Conservation (phyloP, 1,140 invertebrate species). For the Halyomorpha halys region DNA sequence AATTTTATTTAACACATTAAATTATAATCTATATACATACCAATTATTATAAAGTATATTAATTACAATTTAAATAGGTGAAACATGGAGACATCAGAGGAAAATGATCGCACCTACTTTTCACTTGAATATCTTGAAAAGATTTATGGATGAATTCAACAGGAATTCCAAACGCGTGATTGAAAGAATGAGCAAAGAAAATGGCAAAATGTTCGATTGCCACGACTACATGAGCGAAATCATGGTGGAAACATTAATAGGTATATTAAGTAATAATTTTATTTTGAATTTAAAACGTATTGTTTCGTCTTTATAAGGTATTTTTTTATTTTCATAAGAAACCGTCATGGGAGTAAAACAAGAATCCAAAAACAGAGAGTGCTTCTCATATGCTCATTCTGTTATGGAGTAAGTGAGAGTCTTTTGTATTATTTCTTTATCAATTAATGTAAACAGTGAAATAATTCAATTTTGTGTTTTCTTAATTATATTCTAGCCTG, state of each 20-base stretch:
- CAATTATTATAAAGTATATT: background rate
- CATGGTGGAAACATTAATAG: slow-evolving; percentile 67
- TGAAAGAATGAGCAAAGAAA: slow-evolving; percentile 47
- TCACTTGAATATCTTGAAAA: slow-evolving; percentile 71
- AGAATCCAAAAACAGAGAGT: slow-evolving; percentile 58
- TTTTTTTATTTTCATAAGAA: slow-evolving; percentile 41
- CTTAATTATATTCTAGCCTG: slow-evolving; percentile 41
- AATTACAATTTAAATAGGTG: slow-evolving; percentile 39
- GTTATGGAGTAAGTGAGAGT: slow-evolving; percentile 56
- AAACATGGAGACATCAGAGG: slow-evolving; percentile 68
- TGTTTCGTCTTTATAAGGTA: background rate
- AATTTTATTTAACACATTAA: background rate
- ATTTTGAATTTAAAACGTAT: background rate
- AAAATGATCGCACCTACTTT: slow-evolving; percentile 74
- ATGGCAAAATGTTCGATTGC: slow-evolving; percentile 57
- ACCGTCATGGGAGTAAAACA: slow-evolving; percentile 68
- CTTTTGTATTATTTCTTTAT: background rate
- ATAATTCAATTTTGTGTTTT: background rate
- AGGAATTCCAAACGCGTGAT: slow-evolving; percentile 57
- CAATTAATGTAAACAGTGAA: background rate
- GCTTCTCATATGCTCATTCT: slow-evolving; percentile 70
- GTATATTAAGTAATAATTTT: slow-evolving; percentile 33
- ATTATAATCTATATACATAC: too few species aligned
- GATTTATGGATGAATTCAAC: slow-evolving; percentile 70
- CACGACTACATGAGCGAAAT: slow-evolving; percentile 77